phyloP scores from a whole-genome alignment of 2,888 invertebrate genomes.

The Ormyrus thymus region DNA sequence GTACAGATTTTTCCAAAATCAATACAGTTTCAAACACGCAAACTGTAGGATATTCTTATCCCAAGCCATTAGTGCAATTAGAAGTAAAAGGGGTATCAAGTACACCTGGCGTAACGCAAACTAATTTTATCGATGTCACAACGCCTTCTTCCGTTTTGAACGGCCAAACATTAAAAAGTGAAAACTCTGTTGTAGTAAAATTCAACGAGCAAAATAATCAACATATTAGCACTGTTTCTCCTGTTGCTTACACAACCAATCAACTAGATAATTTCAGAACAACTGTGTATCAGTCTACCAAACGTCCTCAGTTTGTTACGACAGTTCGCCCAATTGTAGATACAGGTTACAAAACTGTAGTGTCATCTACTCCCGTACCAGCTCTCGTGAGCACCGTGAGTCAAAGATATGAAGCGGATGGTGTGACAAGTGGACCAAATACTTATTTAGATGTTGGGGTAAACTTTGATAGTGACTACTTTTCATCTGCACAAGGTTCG shows the following conservation, averaged over 20 bases:
- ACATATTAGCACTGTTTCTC: conserved; percentile 44
- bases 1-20: not conserved
- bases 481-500: conserved; percentile 50
- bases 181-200: conserved; percentile 41
- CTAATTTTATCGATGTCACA: conserved; percentile 5
- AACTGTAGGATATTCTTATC: conserved; percentile 57
- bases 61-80: conserved; percentile 54
- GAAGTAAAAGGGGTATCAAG: conserved; percentile 42
- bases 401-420: conserved; percentile 37
- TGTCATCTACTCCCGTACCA: conserved; percentile 62
- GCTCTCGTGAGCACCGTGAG: conserved; percentile 40
- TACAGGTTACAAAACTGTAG: conserved; percentile 63
- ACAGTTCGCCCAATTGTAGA: conserved; percentile 64
- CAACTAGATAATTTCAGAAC: conserved; percentile 64
- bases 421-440: conserved; percentile 44
- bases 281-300: conserved; percentile 63
- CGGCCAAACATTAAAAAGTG: conserved; percentile 8
- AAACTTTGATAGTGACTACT: conserved; percentile 60
- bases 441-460: conserved; percentile 59
- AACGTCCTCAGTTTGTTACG: conserved; percentile 60
- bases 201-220: conserved; percentile 14
- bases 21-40: conserved; percentile 24
- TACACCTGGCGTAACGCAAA: conserved; percentile 12
- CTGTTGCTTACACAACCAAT: conserved; percentile 64
- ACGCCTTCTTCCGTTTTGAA: conserved; percentile 26